Evolutionary conservation across 2,797 vertebrate species (phyloP), one percentile per base, ranked within the genome.

Genomic region (Myoxocephalus aenaeus): DNA sequence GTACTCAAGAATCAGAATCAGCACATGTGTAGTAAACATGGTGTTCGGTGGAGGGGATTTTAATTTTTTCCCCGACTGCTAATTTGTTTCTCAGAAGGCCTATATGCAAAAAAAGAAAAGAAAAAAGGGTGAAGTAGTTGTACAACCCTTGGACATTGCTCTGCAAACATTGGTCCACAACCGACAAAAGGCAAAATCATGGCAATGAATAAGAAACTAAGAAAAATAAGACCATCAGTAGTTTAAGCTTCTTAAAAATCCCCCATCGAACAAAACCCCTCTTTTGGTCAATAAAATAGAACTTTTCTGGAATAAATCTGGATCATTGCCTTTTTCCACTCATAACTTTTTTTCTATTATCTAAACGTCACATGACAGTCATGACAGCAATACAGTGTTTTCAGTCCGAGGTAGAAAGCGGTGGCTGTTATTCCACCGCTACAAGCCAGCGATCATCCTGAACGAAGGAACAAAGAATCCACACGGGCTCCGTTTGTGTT

Each of bases 391-490:
- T 57, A 58, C 22, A 83, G 56, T 68, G 40, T 69, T 72, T 71
- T 70, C 18, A 68, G 36, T 84, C 27, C 80, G 93, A 94, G 90
- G 89, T 91, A 94, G 88, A 79, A 59, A 62, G 61, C 1, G 4
- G 5, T 11, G 15, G 27, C 27, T 32, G 27, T 51, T 58, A 4
- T 15, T 13, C 48, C 42, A 36, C 54, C 15, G 54, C 73, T 90
- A 85, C 29, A 92, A 36, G 13, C 93, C 93, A 0, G 93, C 92
- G 0, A 94, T 91, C 0, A 38, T 89, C 75, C 81, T 88, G 69
- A 94, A 93, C 0, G 92, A 94, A 0, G 92, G 85, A 20, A 91
- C 77, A 1, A 89, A 88, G 63, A 48, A 44, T 4, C 48, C 88
- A 59, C 92, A 92, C 65, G 80, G 77, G 66, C 54, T 81, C 29